phyloP scores from a whole-genome alignment of 2,113 vertebrate species.

The Sardina pilchardus region DNA sequence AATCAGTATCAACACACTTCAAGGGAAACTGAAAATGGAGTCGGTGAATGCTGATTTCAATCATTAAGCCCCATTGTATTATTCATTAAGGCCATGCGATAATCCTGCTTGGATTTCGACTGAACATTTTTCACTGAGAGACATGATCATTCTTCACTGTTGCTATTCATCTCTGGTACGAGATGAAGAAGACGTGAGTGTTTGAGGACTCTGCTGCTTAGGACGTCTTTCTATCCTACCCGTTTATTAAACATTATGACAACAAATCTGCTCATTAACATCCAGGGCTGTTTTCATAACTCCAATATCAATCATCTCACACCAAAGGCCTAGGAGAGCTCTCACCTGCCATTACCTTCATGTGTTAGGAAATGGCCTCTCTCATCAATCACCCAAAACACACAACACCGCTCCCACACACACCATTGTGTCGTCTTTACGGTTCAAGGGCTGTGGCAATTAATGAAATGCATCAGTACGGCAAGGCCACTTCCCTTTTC shows the following conservation, averaged over 20 bases:
- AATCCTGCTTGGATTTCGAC: not conserved
- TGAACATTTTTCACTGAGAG: not conserved
- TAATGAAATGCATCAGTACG: slow-evolving; percentile 33
- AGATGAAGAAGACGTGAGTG: not conserved
- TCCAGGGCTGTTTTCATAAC: not conserved
- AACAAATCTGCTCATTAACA: not conserved
- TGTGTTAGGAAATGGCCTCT: not conserved
- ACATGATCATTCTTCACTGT: not conserved
- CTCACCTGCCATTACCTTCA: not conserved
- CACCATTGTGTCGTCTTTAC: not conserved
- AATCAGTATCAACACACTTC: not conserved
- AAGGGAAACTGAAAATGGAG: not conserved
- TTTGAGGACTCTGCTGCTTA: not conserved
- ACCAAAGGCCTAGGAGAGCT: not conserved
- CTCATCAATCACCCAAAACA: slow-evolving; percentile 20
- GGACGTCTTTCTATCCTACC: not conserved
- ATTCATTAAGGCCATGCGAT: not conserved
- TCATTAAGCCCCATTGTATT: not conserved
- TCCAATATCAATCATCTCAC: not conserved
- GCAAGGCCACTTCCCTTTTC: not conserved
- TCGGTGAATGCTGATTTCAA: not conserved
- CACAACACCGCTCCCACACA: not conserved
- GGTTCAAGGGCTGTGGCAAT: slow-evolving; percentile 32
- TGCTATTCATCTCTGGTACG: not conserved
- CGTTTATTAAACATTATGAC: not conserved